phyloP scores from a whole-genome alignment of 2,888 invertebrate species.

The Lochmaea capreae region DNA sequence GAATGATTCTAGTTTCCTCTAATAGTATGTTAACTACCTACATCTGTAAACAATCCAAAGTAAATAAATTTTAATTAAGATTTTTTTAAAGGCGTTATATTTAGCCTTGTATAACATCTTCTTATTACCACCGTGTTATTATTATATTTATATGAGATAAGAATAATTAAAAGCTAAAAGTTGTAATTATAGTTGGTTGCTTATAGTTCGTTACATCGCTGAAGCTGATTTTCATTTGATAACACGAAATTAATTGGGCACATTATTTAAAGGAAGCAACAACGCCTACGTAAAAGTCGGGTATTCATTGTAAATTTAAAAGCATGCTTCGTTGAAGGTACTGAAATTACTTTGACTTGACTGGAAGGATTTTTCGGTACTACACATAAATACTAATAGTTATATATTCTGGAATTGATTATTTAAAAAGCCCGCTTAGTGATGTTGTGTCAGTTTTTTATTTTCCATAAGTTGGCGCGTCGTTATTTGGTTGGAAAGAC shows the following conservation, averaged over 20 bases:
- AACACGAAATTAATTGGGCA: slow-evolving; percentile 60
- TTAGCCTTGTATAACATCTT: slow-evolving; percentile 56
- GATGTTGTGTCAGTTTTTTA: too few relatives aligned
- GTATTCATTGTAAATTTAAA: slow-evolving; percentile 27
- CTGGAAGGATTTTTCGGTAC: too few relatives aligned
- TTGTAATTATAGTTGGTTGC: slow-evolving; percentile 61
- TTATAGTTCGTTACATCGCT: slow-evolving; percentile 55
- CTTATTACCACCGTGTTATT: slow-evolving; percentile 60
- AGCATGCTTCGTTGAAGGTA: slow-evolving; percentile 22
- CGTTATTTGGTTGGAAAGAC: too few relatives aligned
- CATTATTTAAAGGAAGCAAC: slow-evolving; percentile 58
- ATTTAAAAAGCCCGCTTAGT: too few relatives aligned
- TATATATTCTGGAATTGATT: too few relatives aligned
- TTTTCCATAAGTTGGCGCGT: too few relatives aligned
- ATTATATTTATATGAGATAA: slow-evolving; percentile 64
- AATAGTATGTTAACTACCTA: too few relatives aligned
- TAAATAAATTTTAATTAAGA: slow-evolving; percentile 39
- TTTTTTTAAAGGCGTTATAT: slow-evolving; percentile 45
- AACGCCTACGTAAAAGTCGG: slow-evolving; percentile 49
- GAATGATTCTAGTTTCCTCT: too few relatives aligned
- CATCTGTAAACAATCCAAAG: slow-evolving; percentile 8
- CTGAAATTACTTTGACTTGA: not conserved
- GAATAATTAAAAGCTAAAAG: slow-evolving; percentile 64
- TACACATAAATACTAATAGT: too few relatives aligned
- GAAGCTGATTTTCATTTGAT: slow-evolving; percentile 61